Evolutionary conservation across 2,797 vertebrate species (phyloP).

Genomic region (Ciconia nigra): DNA sequence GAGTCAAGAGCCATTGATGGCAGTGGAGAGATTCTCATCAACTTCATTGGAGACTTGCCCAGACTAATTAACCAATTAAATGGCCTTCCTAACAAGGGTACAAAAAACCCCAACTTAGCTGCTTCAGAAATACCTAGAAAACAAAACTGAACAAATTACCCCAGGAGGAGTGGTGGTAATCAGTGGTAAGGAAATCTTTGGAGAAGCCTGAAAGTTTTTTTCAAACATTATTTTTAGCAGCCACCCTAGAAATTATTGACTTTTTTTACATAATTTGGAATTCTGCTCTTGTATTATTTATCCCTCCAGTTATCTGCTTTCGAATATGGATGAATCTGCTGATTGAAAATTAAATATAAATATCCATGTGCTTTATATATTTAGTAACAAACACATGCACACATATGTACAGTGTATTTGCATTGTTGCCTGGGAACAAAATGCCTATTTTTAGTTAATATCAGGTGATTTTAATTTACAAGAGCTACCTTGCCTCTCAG

Average conservation of each 20-base stretch:
- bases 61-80: constrained; percentile 19
- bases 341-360: constrained; percentile 63
- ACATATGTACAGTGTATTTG: neutral
- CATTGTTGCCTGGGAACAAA: constrained; percentile 5
- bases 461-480: constrained; percentile 22
- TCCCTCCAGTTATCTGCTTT: constrained; percentile 49
- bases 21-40: neutral
- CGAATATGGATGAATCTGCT: constrained; percentile 39
- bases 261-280: constrained; percentile 28
- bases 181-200: neutral
- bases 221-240: constrained; percentile 10
- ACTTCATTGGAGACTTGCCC: neutral
- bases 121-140: constrained; percentile 1
- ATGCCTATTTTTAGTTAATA: constrained; percentile 52
- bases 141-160: neutral
- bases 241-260: neutral
- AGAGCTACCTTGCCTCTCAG: neutral
- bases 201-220: neutral
- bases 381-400: constrained; percentile 37
- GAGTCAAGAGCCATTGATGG: neutral
- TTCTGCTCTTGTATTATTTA: constrained; percentile 48
- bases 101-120: neutral
- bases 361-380: constrained; percentile 40
- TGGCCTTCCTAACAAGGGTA: neutral
- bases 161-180: neutral